Conservation (phyloP, 1,140 invertebrate species). For the Eciton burchellii region DNA sequence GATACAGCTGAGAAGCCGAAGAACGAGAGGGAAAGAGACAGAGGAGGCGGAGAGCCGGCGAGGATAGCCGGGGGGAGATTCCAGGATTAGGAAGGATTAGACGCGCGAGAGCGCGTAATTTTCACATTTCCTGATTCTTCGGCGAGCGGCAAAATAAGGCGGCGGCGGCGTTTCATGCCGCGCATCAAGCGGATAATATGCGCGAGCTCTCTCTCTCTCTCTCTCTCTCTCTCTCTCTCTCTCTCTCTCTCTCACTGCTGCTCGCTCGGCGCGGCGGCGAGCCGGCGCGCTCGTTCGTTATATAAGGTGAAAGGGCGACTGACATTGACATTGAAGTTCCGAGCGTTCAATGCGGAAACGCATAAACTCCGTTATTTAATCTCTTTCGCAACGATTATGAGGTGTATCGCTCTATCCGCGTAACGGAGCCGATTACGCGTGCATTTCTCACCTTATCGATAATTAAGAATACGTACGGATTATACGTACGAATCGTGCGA, state of each 20-base stretch:
- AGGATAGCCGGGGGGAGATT: neutral
- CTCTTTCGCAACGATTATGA: slow-evolving; percentile 74
- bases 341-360: slow-evolving; percentile 80
- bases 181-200: slow-evolving; percentile 65
- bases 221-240: too few species aligned
- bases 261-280: slow-evolving; percentile 30
- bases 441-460: slow-evolving; percentile 29
- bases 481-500: neutral
- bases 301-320: slow-evolving; percentile 83
- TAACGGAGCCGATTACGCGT: neutral
- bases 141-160: slow-evolving; percentile 57
- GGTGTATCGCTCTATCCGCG: slow-evolving; percentile 56
- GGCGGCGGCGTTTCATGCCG: slow-evolving; percentile 42
- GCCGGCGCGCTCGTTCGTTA: slow-evolving; percentile 68
- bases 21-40: neutral
- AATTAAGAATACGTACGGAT: neutral
- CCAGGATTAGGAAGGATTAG: slow-evolving; percentile 38
- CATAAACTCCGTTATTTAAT: slow-evolving; percentile 82
- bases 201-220: neutral
- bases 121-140: slow-evolving; percentile 48
- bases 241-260: too few species aligned
- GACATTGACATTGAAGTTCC: slow-evolving; percentile 83
- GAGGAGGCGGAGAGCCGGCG: neutral
- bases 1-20: slow-evolving; percentile 33
- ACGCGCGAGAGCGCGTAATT: slow-evolving; percentile 36